Conservation (phyloP, 1,140 invertebrate genomes). For the Eriosoma lanigerum region DNA sequence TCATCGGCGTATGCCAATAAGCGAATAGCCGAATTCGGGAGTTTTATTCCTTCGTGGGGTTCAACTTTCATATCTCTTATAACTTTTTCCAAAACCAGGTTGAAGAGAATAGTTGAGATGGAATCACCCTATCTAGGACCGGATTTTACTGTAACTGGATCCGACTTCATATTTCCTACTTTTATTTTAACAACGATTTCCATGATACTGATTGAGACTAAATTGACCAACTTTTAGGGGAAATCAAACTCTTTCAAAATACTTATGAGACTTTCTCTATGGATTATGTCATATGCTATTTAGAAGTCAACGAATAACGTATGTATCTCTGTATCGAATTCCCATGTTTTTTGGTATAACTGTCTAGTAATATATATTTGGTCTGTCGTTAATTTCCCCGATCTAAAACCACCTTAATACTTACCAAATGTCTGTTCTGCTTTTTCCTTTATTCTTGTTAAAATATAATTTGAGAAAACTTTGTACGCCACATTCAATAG, state of each 20-base stretch:
- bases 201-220: slow-evolving; percentile 49
- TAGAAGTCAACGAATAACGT: slow-evolving; percentile 45
- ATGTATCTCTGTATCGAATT: slow-evolving; percentile 36
- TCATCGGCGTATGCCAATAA: slow-evolving; percentile 54
- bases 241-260: slow-evolving; percentile 44
- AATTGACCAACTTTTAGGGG: slow-evolving; percentile 43
- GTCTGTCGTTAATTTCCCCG: slow-evolving; percentile 42
- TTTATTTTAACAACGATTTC: slow-evolving; percentile 32
- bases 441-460: slow-evolving; percentile 42
- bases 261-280: slow-evolving; percentile 42
- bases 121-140: slow-evolving; percentile 52
- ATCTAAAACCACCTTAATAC: slow-evolving; percentile 48
- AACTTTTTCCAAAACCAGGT: slow-evolving; percentile 46
- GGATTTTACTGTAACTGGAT: too few species aligned
- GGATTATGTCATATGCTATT: slow-evolving; percentile 51
- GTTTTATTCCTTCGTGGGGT: slow-evolving; percentile 39
- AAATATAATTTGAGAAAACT: slow-evolving; percentile 52
- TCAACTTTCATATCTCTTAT: slow-evolving; percentile 42
- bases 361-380: slow-evolving; percentile 54
- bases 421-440: slow-evolving; percentile 41
- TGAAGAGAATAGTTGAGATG: slow-evolving; percentile 44
- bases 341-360: slow-evolving; percentile 52
- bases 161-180: slow-evolving; percentile 42
- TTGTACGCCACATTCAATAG: slow-evolving; percentile 54
- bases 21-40: slow-evolving; percentile 48